Evolutionary conservation across 2,113 vertebrate genomes (phyloP), one percentile per base, ranked within the genome.

Genomic region (Chaetura pelagica): DNA sequence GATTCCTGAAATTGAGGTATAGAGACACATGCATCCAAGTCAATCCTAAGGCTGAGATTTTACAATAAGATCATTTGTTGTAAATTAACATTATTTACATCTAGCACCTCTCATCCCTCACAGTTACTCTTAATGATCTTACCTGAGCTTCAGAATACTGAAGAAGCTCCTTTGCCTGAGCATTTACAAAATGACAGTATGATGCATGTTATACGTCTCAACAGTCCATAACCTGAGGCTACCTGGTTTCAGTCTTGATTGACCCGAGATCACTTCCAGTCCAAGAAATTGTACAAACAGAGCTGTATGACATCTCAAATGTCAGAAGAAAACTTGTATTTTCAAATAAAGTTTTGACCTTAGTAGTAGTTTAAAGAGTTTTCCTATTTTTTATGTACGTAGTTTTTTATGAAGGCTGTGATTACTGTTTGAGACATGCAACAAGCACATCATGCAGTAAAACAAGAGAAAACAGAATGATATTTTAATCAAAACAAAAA

Each of bases 31-130:
- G 34, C 15, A 66, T 80, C 67, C 82, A 82, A 81, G 73, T 26
- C 72, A 88, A 87, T 92, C 67, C 86, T 90, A 95, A 96, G 93
- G 90, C 91, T 91, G 78, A 64, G 38, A 82, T 79, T 87, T 83
- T 93, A 51, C 16, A 90, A 1, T 38, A 78, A 61, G 30, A 75
- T 68, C 27, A 44, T 90, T 26, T 67, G 44, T 64, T 55, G 17
- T 67, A 83, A 75, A 44, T 82, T 42, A 78, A 54, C 15, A 34
- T 32, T 34, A 69, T 68, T 52, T 54, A 48, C 20, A 54, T 8
- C 52, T 40, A 64, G 15, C 30, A 38, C 42, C 8, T 27, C 23
- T 92, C 78, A 42, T 46, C 8, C 22, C 26, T 92, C 79, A 46
- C 38, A 73, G n/a, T 67, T 42, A 48, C n/a, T 55, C 38, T 46